These are phyloP conservation scores for Mus caroli DNA, from an alignment of 2,797 vertebrate species.

Conservation along the genomic window DNA sequence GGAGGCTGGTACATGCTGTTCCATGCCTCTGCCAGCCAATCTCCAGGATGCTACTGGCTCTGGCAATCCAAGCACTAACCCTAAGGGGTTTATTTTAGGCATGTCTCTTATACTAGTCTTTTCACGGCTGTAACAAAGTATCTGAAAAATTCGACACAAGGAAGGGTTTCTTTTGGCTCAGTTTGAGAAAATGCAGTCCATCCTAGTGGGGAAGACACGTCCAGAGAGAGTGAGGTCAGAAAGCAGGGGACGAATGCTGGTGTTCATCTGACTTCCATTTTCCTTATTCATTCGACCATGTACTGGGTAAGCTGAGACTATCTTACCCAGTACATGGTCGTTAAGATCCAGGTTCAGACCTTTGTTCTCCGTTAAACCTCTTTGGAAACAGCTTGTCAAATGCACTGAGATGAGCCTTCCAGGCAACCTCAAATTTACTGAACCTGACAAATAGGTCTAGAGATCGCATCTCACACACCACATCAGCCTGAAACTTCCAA, in stretches of 20 bases:
- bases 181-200: background rate
- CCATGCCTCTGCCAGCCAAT: background rate
- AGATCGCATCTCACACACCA: background rate
- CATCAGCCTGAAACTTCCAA: background rate
- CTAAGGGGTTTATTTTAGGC: background rate
- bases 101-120: background rate
- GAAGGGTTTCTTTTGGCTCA: background rate
- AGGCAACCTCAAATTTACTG: background rate
- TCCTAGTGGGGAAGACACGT: background rate
- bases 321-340: background rate
- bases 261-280: background rate
- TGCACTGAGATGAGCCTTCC: background rate
- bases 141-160: background rate
- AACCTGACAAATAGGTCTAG: background rate
- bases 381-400: background rate
- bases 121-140: background rate
- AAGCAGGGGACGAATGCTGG: background rate
- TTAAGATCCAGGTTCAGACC: background rate
- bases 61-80: background rate
- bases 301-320: too few relatives aligned
- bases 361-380: background rate
- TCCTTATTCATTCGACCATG: too few relatives aligned
- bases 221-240: fast-evolving
- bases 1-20: background rate
- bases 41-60: background rate